phyloP scores from a whole-genome alignment of 2,888 invertebrate species.

The Folsomia manolachei region DNA sequence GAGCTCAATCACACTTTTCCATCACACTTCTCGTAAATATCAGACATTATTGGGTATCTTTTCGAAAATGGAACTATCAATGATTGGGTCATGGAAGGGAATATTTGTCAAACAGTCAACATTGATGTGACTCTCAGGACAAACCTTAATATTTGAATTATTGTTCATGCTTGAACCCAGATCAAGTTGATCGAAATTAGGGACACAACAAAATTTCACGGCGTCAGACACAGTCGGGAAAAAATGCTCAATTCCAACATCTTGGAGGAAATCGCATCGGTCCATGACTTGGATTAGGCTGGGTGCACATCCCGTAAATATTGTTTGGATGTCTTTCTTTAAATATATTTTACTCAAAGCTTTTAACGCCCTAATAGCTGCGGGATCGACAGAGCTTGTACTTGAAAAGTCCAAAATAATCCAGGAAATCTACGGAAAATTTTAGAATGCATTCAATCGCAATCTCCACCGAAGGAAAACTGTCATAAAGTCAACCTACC shows the following conservation, averaged over 20 bases:
- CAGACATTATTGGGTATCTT: not conserved
- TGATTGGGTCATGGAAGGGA: not conserved
- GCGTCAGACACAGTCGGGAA: constrained; percentile 58
- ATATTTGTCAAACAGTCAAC: not conserved
- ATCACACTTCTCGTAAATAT: not conserved
- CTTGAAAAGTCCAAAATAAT: constrained; percentile 64
- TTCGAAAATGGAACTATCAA: not conserved
- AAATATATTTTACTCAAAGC: constrained; percentile 37
- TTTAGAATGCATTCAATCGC: no score
- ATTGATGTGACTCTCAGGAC: not conserved
- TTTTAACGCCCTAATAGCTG: constrained; percentile 43
- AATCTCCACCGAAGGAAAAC: no score
- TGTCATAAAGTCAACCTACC: not conserved
- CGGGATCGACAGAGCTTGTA: constrained; percentile 64
- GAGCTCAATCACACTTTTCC: not conserved
- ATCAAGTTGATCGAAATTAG: not conserved
- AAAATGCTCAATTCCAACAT: constrained; percentile 53
- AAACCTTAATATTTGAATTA: not conserved
- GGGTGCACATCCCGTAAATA: constrained; percentile 41
- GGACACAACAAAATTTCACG: constrained; percentile 35
- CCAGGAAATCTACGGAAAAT: constrained; percentile 44
- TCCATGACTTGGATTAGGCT: constrained; percentile 51
- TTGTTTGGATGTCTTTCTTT: constrained; percentile 28
- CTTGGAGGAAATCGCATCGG: constrained; percentile 54
- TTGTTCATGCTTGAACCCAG: not conserved